Percentiles rank a stretch among this genome's conserved stretches.
phyloP scores from a whole-genome alignment of 2,797 vertebrate species.

The Heterohyrax brucei region DNA sequence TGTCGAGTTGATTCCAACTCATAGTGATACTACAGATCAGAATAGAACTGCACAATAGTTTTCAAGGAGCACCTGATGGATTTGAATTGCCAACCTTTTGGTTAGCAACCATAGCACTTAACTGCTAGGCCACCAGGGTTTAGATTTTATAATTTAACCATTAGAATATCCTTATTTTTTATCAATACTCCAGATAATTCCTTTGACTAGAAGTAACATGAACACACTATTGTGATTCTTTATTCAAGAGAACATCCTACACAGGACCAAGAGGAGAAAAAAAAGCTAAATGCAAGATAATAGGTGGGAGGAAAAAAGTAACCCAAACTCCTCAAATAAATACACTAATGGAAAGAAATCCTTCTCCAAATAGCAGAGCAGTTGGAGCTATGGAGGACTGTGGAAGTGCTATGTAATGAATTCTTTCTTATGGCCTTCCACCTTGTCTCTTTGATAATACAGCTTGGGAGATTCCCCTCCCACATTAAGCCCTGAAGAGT shows the following conservation, averaged over 20 bases:
- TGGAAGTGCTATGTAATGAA: no score
- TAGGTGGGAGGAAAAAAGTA: neutral
- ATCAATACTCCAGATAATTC: neutral
- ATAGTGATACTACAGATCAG: no score
- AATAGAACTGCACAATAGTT: no score
- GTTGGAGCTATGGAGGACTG: neutral
- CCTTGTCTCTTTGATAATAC: neutral
- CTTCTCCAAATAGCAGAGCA: neutral
- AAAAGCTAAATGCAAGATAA: neutral
- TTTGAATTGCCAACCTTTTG: no score
- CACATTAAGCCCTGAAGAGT: neutral
- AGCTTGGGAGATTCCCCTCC: neutral
- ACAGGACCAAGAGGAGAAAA: neutral
- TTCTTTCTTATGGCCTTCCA: neutral
- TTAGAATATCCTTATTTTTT: neutral
- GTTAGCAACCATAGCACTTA: no score
- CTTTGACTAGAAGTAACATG: constrained; percentile 29
- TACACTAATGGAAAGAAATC: neutral
- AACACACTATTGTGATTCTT: neutral
- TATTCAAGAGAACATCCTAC: neutral
- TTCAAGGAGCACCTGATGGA: no score
- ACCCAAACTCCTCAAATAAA: neutral
- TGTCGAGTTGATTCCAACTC: no score
- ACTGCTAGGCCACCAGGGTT: no score
- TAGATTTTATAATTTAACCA: constrained; percentile 1